Conservation (phyloP, 2,113 vertebrate genomes). For the Mesoclemmys tuberculata region DNA sequence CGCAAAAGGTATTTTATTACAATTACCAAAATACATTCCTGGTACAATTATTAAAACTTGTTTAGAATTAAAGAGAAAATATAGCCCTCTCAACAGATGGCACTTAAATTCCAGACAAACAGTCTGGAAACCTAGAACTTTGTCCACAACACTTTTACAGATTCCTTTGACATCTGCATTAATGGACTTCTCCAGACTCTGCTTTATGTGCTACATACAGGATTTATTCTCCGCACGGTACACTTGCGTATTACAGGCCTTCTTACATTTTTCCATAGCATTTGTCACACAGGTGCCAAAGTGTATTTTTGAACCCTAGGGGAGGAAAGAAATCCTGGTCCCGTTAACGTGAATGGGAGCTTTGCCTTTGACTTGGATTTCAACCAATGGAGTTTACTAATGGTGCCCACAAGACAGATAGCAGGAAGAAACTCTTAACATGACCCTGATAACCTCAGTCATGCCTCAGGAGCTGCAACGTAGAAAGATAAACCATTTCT, state of each 20-base stretch:
- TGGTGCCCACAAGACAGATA: not conserved
- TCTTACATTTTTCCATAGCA: not conserved
- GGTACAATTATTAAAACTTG: slow-evolving; percentile 14
- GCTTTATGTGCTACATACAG: not conserved
- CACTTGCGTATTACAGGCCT: accelerated
- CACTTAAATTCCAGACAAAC: not conserved
- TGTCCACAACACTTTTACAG: not conserved
- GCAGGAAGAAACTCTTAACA: not conserved
- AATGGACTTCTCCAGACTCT: not conserved
- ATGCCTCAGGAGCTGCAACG: not conserved
- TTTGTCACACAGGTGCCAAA: not conserved
- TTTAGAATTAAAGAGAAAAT: not conserved
- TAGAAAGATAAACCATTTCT: not conserved
- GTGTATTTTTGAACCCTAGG: not conserved
- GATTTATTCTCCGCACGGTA: not conserved
- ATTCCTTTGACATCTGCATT: not conserved
- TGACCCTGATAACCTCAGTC: not conserved
- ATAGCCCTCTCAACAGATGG: not conserved
- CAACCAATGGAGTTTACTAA: not conserved
- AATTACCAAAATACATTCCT: not conserved
- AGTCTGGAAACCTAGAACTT: slow-evolving; percentile 22
- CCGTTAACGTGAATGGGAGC: not conserved
- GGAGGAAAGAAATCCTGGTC: not conserved
- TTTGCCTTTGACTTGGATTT: not conserved
- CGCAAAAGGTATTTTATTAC: slow-evolving; percentile 29